A percentile compares a stretch with the other conserved stretches of the same genome.
Evolutionary conservation across 2,888 invertebrate species (phyloP).

Genomic region (Panorpa germanica): DNA sequence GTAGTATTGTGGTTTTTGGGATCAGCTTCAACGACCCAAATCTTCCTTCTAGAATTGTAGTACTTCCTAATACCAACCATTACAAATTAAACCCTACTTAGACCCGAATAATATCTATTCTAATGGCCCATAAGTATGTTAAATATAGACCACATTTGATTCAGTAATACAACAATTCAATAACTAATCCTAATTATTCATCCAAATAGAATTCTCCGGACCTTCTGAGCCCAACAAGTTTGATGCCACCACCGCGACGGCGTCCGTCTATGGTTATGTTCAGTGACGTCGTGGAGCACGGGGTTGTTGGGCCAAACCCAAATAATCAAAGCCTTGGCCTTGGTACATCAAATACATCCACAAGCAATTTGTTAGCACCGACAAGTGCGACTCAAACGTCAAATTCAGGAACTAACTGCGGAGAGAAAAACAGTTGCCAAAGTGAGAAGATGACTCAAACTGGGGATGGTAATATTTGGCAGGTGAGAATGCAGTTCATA

Average conservation of each 20-base stretch:
- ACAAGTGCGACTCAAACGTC: conserved; percentile 17
- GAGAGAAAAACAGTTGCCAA: conserved; percentile 47
- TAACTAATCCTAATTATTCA: too few species aligned
- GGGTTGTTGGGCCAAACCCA: conserved; percentile 18
- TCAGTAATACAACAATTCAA: too few species aligned
- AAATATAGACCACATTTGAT: too few species aligned
- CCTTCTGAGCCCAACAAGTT: conserved; percentile 45
- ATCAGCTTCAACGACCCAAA: too few species aligned
- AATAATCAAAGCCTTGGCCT: conserved; percentile 12
- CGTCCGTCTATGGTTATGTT: conserved; percentile 78
- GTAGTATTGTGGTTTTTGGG: too few species aligned
- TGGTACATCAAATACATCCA: conserved; percentile 17
- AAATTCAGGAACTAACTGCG: conserved; percentile 27
- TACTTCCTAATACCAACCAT: too few species aligned
- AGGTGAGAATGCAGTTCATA: too few species aligned
- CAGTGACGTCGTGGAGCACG: conserved; percentile 64
- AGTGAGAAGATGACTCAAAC: conserved; percentile 84
- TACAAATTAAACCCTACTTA: too few species aligned
- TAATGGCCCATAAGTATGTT: too few species aligned
- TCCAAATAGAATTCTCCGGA: conserved; percentile 48
- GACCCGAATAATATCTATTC: too few species aligned
- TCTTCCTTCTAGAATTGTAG: too few species aligned
- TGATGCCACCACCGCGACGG: conserved; percentile 51
- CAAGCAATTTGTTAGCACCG: conserved; percentile 21
- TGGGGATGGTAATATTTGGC: conserved; percentile 52